Evolutionary conservation across 2,888 invertebrate genomes (phyloP), one percentile per base, ranked within the genome.

Genomic region (Charanyca ferruginea): DNA sequence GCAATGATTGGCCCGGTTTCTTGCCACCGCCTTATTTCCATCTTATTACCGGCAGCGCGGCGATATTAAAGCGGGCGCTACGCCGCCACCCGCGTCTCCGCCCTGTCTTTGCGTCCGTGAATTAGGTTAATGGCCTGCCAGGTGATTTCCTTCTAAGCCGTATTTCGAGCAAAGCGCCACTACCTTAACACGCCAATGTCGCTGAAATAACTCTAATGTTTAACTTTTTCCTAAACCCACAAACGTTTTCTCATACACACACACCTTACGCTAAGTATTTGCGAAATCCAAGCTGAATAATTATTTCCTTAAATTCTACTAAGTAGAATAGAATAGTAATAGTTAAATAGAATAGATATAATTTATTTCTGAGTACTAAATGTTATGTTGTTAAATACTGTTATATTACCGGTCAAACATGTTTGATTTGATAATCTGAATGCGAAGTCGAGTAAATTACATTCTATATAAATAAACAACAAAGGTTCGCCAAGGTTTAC

Each of bases 101-200:
- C 94, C 94, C 93, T 94, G 94, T 94, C 95, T 94, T 94, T 93
- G 93, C 92, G 91, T 92, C 93, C 92, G 92, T 94, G 94, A 95
- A 95, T 95, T 95, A 94, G 95, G 95, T 95, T 95, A 95, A 95
- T 95, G 94, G 95, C 91, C 92, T 94, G 94, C 93, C 94, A 94
- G 95, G 94, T 94, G 94, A 95, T 94, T 95, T 95, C 94, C 93
- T 94, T 90, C 93, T 93, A 89, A 94, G 91, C 90, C 89, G 89
- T 92, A 90, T 93, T 93, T 93, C 89, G 91, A 91, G 90, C 89
- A 90, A 91, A 89, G 89, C 89, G 88, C 90, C 88, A 86, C 88
- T 87, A 88, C 90, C 91, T 89, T 87, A 87, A 89, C 93, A 93
- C 93, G 91, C 92, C 90, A 92, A 90, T 91, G 89, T 90, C 90